Conservation (phyloP, 2,113 vertebrate species). For the Callorhinus ursinus region DNA sequence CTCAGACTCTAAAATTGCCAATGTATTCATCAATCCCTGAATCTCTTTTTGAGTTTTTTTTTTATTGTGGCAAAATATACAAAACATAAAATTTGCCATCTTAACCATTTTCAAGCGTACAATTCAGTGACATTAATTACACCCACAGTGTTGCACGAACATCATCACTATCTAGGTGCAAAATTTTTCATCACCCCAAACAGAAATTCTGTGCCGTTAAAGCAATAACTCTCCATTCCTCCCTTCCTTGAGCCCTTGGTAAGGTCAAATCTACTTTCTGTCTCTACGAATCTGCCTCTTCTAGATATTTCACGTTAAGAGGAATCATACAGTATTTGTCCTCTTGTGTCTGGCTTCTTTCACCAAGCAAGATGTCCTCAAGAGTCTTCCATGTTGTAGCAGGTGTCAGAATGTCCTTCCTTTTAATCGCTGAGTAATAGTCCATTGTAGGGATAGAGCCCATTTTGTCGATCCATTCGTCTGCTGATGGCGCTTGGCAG, state of each 20-base stretch:
- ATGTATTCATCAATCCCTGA: neutral
- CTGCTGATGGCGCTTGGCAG: neutral
- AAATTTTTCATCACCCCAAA: neutral
- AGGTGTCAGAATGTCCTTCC: neutral
- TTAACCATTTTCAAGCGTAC: neutral
- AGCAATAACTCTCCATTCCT: neutral
- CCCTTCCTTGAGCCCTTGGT: neutral
- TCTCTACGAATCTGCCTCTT: neutral
- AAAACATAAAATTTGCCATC: neutral
- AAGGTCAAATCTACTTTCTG: neutral
- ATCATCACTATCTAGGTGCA: neutral
- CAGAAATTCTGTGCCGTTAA: neutral
- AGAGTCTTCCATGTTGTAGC: neutral
- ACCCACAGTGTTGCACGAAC: neutral
- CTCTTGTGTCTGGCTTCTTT: neutral
- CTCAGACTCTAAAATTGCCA: neutral
- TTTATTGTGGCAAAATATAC: neutral
- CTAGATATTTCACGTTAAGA: neutral
- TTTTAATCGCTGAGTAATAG: neutral
- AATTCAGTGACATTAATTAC: neutral
- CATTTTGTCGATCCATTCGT: neutral
- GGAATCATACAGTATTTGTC: neutral
- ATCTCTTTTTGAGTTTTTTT: neutral
- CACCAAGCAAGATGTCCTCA: neutral
- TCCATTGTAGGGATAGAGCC: neutral